These are phyloP conservation scores for Cryptomyrus ogoouensis DNA, from an alignment of 2,113 vertebrate species.

Conservation along the genomic window DNA sequence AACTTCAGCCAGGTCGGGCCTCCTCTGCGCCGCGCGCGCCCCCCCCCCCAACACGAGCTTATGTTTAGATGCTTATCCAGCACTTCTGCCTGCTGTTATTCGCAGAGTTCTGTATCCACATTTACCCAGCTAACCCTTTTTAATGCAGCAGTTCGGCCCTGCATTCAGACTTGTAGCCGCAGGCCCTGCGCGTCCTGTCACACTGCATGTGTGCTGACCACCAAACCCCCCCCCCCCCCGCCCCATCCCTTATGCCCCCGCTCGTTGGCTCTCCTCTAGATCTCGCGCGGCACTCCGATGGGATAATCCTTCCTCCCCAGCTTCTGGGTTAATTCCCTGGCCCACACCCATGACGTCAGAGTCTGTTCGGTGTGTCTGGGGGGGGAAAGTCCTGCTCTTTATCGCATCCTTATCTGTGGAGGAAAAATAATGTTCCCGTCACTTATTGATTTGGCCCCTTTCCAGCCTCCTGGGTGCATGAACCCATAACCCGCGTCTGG, in stretches of 20 bases:
- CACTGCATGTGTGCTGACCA: not conserved
- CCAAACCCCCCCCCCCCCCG: not conserved
- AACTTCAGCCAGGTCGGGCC: conserved; percentile 79
- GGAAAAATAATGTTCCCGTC: not conserved
- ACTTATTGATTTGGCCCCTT: not conserved
- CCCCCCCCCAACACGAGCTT: not conserved
- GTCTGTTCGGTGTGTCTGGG: not conserved
- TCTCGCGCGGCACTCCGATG: not conserved
- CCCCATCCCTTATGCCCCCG: not conserved
- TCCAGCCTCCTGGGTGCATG: not conserved
- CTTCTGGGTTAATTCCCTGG: not conserved
- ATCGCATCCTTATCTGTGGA: not conserved
- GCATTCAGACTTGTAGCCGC: too few species aligned
- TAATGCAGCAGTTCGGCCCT: not conserved
- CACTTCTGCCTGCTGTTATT: not conserved
- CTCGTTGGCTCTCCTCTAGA: too few species aligned
- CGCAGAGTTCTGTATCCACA: not conserved
- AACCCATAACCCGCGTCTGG: not conserved
- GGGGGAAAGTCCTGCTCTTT: not conserved
- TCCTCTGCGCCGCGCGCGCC: not conserved
- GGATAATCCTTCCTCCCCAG: not conserved
- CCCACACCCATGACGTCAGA: not conserved
- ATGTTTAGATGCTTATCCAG: not conserved
- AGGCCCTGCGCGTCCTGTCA: not conserved
- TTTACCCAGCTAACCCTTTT: not conserved